Evolutionary conservation across 2,113 vertebrate genomes (phyloP), one percentile per base, ranked within the genome.

Genomic region (Prolemur simus): DNA sequence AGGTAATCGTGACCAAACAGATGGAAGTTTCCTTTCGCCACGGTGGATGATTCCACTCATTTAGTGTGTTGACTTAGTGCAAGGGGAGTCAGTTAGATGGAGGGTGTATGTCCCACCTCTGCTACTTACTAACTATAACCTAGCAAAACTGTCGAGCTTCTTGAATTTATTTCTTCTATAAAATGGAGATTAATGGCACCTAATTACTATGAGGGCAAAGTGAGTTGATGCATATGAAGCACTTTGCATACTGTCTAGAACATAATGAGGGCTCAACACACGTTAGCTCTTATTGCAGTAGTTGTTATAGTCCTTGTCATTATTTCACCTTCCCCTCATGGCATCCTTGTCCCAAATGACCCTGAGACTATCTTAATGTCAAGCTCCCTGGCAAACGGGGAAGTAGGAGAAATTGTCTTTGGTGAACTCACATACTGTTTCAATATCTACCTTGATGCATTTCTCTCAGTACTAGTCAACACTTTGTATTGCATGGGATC

Each of bases 21-120:
- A 15, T 0, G 6, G 47, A 13, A 8, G 37, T 4, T 9, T 20
- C 23, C 8, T 23, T 32, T 56, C 1, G 12, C 37, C 9, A 9
- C 1, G 1, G 63, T 0, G 15, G 54, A 12, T 9, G 14, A 49
- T 15, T 82, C 47, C 47, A 47, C 6, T 37, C 76, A 76, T 21
- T n/a, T 9, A 64, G 37, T 2, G 1, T 14, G 13, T 29, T 47
- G 37, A 37, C 42, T 47, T 60, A 17, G 58, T 39, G 42, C 11
- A 42, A 18, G 3, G 27, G 63, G 60, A 68, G 18, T 42, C 87
- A 92, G 29, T 27, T 0, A 63, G 47, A 69, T 11, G 9, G 21
- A 21, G 11, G 0, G 18, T 23, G 7, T 56, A 3, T 39, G 6
- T 37, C 23, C 42, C 29, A 34, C 34, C 8, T 49, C 37, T 76